A percentile compares a stretch with the other conserved stretches of the same genome.
Conservation (phyloP, 1,140 invertebrate genomes). For the Hermetia illucens region DNA sequence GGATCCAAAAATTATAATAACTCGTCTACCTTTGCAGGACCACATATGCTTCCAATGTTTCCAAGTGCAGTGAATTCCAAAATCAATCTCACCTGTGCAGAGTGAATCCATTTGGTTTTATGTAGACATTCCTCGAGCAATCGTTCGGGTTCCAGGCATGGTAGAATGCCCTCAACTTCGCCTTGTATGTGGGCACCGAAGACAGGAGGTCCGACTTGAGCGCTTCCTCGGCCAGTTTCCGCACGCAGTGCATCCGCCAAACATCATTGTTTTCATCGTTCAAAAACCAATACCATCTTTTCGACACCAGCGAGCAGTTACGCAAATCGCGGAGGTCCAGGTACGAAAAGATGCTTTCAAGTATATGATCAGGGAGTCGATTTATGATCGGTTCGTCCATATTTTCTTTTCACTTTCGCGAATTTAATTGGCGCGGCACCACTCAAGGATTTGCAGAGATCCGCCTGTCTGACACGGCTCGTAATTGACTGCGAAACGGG, state of each 20-base stretch:
- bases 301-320: slow-evolving; percentile 85
- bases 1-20: too few relatives aligned
- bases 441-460: too few relatives aligned
- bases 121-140: slow-evolving; percentile 92
- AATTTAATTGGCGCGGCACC: too few relatives aligned
- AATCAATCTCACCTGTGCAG: slow-evolving; percentile 55
- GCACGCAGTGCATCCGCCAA: slow-evolving; percentile 82
- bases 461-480: too few relatives aligned
- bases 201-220: slow-evolving; percentile 84
- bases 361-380: slow-evolving; percentile 48
- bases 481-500: too few relatives aligned
- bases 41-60: too few relatives aligned
- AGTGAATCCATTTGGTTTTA: slow-evolving; percentile 95
- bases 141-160: slow-evolving; percentile 97
- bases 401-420: slow-evolving; percentile 1
- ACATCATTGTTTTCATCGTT: slow-evolving; percentile 92
- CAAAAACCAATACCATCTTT: slow-evolving; percentile 81
- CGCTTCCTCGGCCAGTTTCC: slow-evolving; percentile 78
- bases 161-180: slow-evolving; percentile 85
- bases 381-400: slow-evolving; percentile 23
- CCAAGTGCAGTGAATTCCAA: too few relatives aligned
- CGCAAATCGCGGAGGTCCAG: slow-evolving; percentile 71
- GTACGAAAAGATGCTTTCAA: slow-evolving; percentile 91
- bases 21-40: too few relatives aligned
- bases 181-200: slow-evolving; percentile 81